These are phyloP conservation scores for Antechinus flavipes DNA, from an alignment of 2,113 vertebrate genomes.

Conservation along the genomic window DNA sequence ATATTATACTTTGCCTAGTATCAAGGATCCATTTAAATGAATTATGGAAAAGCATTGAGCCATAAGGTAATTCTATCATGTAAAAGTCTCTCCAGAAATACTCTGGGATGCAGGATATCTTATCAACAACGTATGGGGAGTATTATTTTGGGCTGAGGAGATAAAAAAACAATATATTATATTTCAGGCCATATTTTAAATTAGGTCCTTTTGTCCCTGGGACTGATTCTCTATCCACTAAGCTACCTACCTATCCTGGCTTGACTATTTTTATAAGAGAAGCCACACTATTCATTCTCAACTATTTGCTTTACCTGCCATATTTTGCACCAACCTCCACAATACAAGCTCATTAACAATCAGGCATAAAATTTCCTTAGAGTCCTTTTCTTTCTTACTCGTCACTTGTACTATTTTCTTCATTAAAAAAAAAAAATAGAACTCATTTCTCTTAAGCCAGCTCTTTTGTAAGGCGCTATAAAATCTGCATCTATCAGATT, in stretches of 20 bases:
- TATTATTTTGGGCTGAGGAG: background rate
- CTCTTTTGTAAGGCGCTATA: background rate
- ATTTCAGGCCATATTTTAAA: background rate
- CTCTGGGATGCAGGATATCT: background rate
- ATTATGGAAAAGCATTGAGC: background rate
- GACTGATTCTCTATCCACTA: too few relatives aligned
- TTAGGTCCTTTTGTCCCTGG: too few relatives aligned
- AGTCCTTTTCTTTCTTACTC: background rate
- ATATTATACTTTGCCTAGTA: background rate
- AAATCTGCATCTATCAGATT: background rate
- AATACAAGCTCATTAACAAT: background rate
- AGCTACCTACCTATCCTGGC: too few relatives aligned
- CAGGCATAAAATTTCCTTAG: background rate
- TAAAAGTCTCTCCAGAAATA: background rate
- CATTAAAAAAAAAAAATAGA: background rate
- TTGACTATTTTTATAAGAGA: too few relatives aligned
- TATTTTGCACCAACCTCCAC: background rate
- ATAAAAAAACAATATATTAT: background rate
- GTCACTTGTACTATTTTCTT: background rate
- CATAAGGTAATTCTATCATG: background rate
- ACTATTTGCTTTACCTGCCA: background rate
- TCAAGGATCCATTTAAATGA: background rate
- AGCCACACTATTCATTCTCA: background rate
- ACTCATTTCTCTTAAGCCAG: background rate
- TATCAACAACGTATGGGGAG: background rate